phyloP scores from a whole-genome alignment of 2,888 invertebrate genomes.

The Xylota segnis region DNA sequence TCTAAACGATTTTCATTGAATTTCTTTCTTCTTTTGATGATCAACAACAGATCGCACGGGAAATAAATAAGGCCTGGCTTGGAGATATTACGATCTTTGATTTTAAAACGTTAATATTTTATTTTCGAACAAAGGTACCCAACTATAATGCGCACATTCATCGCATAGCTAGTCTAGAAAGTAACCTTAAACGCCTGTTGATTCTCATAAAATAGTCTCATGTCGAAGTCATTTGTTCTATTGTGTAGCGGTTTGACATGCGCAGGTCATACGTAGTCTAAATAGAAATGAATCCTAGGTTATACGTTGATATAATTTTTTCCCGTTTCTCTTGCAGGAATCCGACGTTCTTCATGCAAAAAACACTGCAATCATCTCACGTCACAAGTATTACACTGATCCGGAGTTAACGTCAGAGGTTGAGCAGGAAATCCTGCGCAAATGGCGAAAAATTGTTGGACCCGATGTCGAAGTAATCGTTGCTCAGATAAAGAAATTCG shows the following conservation, averaged over 20 bases:
- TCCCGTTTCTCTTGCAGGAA: constrained; percentile 71
- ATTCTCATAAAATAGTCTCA: constrained; percentile 30
- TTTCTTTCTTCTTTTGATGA: constrained; percentile 46
- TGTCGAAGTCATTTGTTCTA: constrained; percentile 20
- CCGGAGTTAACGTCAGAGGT: constrained; percentile 88
- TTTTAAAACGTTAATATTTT: constrained; percentile 68
- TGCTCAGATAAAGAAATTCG: constrained; percentile 93
- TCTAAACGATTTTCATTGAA: not conserved
- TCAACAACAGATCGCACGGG: constrained; percentile 63
- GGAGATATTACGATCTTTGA: constrained; percentile 56
- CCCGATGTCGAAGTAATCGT: constrained; percentile 91
- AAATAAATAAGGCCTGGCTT: constrained; percentile 57
- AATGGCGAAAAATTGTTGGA: constrained; percentile 93
- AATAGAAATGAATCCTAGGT: too few species aligned
- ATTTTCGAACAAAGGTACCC: constrained; percentile 69
- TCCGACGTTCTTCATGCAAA: constrained; percentile 80
- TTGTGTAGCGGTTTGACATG: not conserved
- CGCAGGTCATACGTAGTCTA: too few species aligned
- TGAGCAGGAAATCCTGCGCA: constrained; percentile 91
- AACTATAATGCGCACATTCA: constrained; percentile 14
- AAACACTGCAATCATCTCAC: constrained; percentile 79
- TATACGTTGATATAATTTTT: not conserved
- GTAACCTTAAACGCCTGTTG: not conserved
- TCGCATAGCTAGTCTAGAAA: constrained; percentile 11
- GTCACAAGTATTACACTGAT: constrained; percentile 84